These are phyloP conservation scores for Helicolenus hilgendorfi DNA, from an alignment of 2,797 vertebrate genomes.

Conservation along the genomic window DNA sequence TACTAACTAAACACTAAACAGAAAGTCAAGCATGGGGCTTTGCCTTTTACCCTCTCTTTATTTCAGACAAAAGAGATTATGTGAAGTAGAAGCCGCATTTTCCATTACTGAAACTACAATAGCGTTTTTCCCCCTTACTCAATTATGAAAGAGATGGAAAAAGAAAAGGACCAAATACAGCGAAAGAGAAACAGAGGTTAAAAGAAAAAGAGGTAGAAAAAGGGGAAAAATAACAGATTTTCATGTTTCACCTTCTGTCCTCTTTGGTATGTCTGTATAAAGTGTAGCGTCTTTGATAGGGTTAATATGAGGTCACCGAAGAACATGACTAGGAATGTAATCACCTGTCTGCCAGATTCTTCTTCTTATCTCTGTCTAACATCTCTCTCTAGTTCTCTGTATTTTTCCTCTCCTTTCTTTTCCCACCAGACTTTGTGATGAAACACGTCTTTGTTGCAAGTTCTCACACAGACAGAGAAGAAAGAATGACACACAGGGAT, in stretches of 20 bases:
- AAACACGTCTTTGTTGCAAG: conserved; percentile 28
- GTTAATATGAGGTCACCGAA: conserved; percentile 20
- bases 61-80: background rate
- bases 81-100: conserved; percentile 2
- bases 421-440: conserved; percentile 10
- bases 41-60: background rate
- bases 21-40: background rate
- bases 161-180: background rate
- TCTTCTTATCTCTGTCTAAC: conserved; percentile 4
- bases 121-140: background rate
- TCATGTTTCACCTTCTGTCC: background rate
- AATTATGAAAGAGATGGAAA: conserved; percentile 2
- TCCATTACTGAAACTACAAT: background rate
- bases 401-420: conserved; percentile 18
- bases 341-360: conserved; percentile 16
- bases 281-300: conserved; percentile 15
- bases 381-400: conserved; percentile 15
- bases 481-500: conserved; percentile 23
- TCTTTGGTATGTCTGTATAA: background rate
- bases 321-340: conserved; percentile 17
- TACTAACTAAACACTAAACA: conserved; percentile 18
- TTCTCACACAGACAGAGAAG: conserved; percentile 1
- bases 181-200: background rate
- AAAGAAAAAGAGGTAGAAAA: background rate
- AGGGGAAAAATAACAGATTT: background rate